phyloP scores from a whole-genome alignment of 2,113 vertebrate genomes.

The Actenoides lindsayi region DNA sequence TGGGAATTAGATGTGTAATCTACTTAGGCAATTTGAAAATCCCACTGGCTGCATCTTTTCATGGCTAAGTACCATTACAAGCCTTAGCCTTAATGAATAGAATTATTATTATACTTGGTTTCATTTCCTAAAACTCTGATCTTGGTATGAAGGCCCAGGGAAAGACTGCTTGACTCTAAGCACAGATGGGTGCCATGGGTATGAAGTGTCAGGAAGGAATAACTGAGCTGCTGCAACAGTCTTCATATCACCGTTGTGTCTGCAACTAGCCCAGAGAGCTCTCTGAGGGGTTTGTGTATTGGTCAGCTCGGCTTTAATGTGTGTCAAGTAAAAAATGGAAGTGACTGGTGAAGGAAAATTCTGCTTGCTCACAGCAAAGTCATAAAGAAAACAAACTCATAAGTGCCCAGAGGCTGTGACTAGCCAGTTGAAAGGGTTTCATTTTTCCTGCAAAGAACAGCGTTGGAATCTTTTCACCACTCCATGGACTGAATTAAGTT shows the following conservation, averaged over 20 bases:
- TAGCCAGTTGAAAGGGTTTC: constrained; percentile 25
- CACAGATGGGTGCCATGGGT: neutral
- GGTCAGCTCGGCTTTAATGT: neutral
- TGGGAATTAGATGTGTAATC: constrained; percentile 65
- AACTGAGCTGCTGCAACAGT: neutral
- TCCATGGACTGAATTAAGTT: constrained; percentile 2
- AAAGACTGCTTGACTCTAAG: neutral
- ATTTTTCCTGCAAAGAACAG: constrained; percentile 25
- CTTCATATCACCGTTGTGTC: neutral
- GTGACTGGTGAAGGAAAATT: neutral
- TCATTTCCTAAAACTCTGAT: constrained; percentile 45
- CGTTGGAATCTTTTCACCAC: neutral
- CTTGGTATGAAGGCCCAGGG: neutral
- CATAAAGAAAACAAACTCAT: constrained; percentile 8
- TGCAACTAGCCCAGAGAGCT: neutral
- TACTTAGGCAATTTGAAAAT: constrained; percentile 66
- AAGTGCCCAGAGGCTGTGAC: constrained; percentile 9
- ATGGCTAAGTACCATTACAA: constrained; percentile 58
- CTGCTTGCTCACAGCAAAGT: constrained; percentile 21
- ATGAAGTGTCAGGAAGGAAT: neutral
- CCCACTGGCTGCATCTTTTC: constrained; percentile 67
- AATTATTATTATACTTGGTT: constrained; percentile 63
- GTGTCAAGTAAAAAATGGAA: constrained; percentile 23
- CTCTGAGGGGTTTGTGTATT: neutral
- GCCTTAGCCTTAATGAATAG: constrained; percentile 57